These are phyloP conservation scores for Papilio gigon DNA, from an alignment of 2,888 invertebrate genomes.

Conservation along the genomic window DNA sequence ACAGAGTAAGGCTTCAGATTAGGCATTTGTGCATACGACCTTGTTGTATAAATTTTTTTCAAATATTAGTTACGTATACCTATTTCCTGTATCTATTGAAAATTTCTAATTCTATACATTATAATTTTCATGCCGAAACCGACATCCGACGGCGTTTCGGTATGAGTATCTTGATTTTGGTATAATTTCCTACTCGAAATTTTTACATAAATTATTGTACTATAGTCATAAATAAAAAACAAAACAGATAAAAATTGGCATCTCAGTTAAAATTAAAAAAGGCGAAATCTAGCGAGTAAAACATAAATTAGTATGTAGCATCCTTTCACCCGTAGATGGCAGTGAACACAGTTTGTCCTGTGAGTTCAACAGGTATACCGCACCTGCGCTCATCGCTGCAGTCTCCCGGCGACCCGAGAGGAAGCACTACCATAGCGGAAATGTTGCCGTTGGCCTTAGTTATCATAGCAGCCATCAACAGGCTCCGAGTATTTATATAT, in stretches of 20 bases:
- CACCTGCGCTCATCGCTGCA: too few species aligned
- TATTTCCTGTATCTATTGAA: not conserved
- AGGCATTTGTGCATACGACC: too few species aligned
- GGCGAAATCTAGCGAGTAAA: not conserved
- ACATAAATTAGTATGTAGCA: not conserved
- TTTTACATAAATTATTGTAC: not conserved
- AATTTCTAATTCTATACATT: not conserved
- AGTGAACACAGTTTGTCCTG: too few species aligned
- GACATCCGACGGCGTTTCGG: not conserved
- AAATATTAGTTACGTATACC: too few species aligned
- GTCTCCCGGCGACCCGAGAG: not conserved
- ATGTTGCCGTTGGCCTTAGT: not conserved
- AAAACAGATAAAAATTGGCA: not conserved
- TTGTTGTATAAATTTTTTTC: too few species aligned
- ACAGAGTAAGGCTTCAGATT: not conserved
- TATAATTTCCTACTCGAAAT: not conserved
- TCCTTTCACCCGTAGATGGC: not conserved
- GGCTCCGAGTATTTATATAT: not conserved
- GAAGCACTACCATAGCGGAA: not conserved
- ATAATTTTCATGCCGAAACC: too few species aligned
- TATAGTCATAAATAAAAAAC: not conserved
- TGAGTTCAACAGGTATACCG: too few species aligned
- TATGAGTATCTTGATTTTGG: not conserved
- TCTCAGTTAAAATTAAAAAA: not conserved
- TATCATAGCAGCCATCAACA: not conserved